phyloP scores from a whole-genome alignment of 1,140 invertebrate species.

The Solenopsis invicta region DNA sequence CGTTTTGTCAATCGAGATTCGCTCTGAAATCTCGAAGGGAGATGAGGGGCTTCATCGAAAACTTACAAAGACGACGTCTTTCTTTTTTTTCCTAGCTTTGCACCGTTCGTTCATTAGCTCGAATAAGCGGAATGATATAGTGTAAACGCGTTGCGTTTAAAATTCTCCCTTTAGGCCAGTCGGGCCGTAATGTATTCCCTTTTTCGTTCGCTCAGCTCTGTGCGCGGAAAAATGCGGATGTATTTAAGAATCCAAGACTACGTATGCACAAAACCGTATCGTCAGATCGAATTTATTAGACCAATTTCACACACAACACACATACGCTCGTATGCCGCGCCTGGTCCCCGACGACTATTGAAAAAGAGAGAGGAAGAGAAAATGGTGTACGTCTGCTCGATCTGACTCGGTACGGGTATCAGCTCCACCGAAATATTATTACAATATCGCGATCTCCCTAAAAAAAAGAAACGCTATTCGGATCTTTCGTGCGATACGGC shows the following conservation, averaged over 20 bases:
- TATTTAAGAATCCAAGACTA: conserved; percentile 48
- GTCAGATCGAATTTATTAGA: conserved; percentile 64
- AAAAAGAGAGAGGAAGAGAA: conserved; percentile 52
- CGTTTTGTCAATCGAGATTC: background rate
- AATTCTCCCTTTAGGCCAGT: background rate
- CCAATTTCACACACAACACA: background rate
- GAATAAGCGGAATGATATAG: background rate
- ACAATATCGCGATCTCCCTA: conserved; percentile 16
- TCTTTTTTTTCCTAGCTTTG: background rate
- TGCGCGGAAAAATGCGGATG: conserved; percentile 30
- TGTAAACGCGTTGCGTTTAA: background rate
- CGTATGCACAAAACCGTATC: conserved; percentile 61
- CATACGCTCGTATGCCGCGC: conserved; percentile 17
- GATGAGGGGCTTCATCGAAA: background rate
- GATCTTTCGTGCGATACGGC: conserved; percentile 37
- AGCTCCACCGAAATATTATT: conserved; percentile 20
- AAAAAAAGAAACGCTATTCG: conserved; percentile 31
- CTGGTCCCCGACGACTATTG: conserved; percentile 55
- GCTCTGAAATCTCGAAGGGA: background rate
- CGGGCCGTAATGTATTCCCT: conserved; percentile 30
- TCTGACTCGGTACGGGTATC: conserved; percentile 29
- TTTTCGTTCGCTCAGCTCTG: conserved; percentile 51
- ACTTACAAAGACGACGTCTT: background rate
- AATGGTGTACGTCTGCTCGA: background rate
- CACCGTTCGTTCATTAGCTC: conserved; percentile 11